Base-by-base conservation (phyloP, 2,797 vertebrate species). In the Sebastes steindachneri region DNA sequence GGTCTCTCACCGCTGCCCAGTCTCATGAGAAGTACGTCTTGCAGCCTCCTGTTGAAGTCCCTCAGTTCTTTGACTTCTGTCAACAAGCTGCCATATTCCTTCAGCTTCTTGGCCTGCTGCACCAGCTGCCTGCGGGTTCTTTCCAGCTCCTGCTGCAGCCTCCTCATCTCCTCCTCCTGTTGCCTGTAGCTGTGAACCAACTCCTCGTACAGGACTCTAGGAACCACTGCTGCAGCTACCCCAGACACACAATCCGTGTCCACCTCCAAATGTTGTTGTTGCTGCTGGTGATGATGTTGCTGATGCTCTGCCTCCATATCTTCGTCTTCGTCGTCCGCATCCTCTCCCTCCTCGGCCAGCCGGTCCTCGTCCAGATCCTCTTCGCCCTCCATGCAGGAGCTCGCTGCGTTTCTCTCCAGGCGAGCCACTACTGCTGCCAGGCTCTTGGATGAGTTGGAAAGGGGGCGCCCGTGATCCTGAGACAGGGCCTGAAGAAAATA, bases 51-150 rank as follows among this genome's bases (percentile, higher is more conserved):
- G 95, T 99, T 99, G 94, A 99, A 98, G 95, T 99, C 98, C 28
- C 98, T 97, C 89, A 99, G 97, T 93, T 99, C 98, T 94, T 99
- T 99, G 92, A 99, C 99, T 95, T 99, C 98, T 11, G 97, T 98
- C 91, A 99, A 96, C 87, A 99, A 96, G 72, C 97, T 97, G 87
- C 98, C 97, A 48, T 98, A 99, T 91, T 99, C 98, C 93, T 99
- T 99, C 45, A 99, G 97, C 93, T 99, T 99, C 95, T 99, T 99
- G 90, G 98, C 98, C 94, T 99, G 98, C 88, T 99, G 98, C n/a
- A 99, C 97, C 79, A 99, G 97, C 95, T 99, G 98, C 74, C 98
- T 95, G 75, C 98, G 97, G 4, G 98, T 99, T 89, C 98, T 96
- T 91, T 99, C 98, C 75, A 99, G 96, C 93, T 99, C 98, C 94